Conservation (phyloP, 92 coral and sea anemone genomes). For the Pocillopora meandrina region DNA sequence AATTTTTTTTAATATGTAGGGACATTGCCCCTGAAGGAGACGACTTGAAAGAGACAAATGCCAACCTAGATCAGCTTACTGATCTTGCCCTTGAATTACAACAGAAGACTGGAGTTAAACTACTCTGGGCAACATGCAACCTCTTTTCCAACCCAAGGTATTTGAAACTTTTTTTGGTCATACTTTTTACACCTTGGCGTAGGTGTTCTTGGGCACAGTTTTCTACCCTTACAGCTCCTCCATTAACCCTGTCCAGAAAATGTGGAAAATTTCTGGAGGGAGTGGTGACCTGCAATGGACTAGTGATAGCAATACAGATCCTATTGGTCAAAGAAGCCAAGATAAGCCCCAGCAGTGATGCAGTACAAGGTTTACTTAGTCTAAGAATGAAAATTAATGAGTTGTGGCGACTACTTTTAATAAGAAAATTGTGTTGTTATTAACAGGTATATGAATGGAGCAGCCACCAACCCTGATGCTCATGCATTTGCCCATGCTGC, state of each 20-base stretch:
- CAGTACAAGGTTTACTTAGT: not conserved
- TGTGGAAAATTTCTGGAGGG: too few relatives aligned
- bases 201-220: too few relatives aligned
- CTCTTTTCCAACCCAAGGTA: conserved; percentile 86
- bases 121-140: conserved; percentile 90
- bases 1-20: conserved; percentile 30
- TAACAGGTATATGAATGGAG: conserved; percentile 87
- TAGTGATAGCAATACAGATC: too few relatives aligned
- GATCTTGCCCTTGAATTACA: conserved; percentile 81
- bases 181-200: not conserved
- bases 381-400: not conserved
- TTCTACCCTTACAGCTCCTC: too few relatives aligned
- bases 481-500: conserved; percentile 90
- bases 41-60: conserved; percentile 75
- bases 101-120: conserved; percentile 73
- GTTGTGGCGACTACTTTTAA: not conserved
- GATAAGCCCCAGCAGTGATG: not conserved
- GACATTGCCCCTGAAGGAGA: conserved; percentile 85
- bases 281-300: too few relatives aligned
- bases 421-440: not conserved
- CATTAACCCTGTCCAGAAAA: too few relatives aligned
- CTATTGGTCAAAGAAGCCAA: too few relatives aligned
- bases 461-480: conserved; percentile 84
- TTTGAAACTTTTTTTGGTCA: not conserved
- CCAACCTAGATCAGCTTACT: conserved; percentile 84